Percentiles rank a stretch among this genome's conserved stretches.
phyloP scores from a whole-genome alignment of 2,113 vertebrate genomes.

The Ginglymostoma cirratum region DNA sequence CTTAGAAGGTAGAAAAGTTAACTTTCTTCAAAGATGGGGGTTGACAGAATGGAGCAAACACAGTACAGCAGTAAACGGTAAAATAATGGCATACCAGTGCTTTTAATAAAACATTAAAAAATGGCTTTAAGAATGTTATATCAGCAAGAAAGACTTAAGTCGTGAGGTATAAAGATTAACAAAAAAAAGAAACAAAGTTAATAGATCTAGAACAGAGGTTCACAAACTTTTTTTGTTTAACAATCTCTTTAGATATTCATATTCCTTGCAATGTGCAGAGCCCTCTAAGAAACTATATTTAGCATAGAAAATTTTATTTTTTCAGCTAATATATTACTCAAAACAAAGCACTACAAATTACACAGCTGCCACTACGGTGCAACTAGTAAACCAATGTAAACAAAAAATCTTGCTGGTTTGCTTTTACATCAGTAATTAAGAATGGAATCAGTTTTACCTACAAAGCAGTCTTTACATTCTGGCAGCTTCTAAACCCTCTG shows the following conservation, averaged over 20 bases:
- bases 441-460: not conserved
- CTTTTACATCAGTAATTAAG: not conserved
- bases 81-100: slow-evolving; percentile 45
- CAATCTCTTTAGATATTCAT: not conserved
- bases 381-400: not conserved
- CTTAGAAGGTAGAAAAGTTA: not conserved
- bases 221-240: not conserved
- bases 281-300: not conserved
- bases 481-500: not conserved
- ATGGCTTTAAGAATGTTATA: slow-evolving; percentile 15
- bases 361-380: not conserved
- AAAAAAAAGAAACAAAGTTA: not conserved
- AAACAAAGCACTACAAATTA: not conserved
- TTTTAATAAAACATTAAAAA: slow-evolving; percentile 13
- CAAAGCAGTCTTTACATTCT: not conserved
- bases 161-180: slow-evolving; percentile 3
- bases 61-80: slow-evolving; percentile 40
- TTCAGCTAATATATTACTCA: not conserved
- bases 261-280: not conserved
- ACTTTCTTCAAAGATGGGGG: not conserved
- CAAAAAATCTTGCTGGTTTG: not conserved
- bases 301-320: not conserved
- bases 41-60: slow-evolving; percentile 25
- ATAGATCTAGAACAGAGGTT: slow-evolving; percentile 32
- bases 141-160: slow-evolving; percentile 25